Evolutionary conservation across 2,797 vertebrate species (phyloP), one percentile per base, ranked within the genome.

Genomic region (Phoebastria nigripes): DNA sequence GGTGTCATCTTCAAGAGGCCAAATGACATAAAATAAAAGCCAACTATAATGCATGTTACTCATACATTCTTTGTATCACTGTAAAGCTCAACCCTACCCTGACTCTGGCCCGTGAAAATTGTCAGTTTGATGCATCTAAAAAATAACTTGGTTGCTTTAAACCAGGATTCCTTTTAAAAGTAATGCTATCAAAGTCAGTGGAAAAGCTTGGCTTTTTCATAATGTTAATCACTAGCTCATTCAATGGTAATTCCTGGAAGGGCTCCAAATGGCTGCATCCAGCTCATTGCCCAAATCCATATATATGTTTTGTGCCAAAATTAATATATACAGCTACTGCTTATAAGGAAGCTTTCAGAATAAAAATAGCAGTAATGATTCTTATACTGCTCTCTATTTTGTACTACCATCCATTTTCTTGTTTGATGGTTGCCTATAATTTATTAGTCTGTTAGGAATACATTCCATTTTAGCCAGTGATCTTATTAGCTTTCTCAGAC

Each of bases 261-360:
- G 73, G 37, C 62, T 95, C 77, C 90, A 78, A 76, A 35, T 37
- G 49, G 35, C 72, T 87, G 39, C 89, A 65, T 62, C 82, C 46
- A 95, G 65, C 70, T 94, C 69, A 62, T 4, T 86, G 76, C 66
- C 79, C 62, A 91, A 69, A 93, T 81, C 79, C 54, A 88, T 71
- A 81, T 10, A 15, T n/a, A 42, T 7, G 42, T 44, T 94, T 84
- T 54, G 54, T 54, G 93, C 93, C 94, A 96, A 91, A 96, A 90
- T 81, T 78, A 90, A 95, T 78, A 94, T 52, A 85, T 69, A 73
- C 16, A 79, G 80, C 89, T 90, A 81, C 85, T 52, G 62, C 66
- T 84, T 76, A 52, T 33, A 91, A 76, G 87, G 82, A 91, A 94
- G 76, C 80, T 90, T 94, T 96, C 82, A 86, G 87, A 93, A 93